Evolutionary conservation across 2,113 vertebrate genomes (phyloP), one percentile per base, ranked within the genome.

Genomic region (Sander vitreus): DNA sequence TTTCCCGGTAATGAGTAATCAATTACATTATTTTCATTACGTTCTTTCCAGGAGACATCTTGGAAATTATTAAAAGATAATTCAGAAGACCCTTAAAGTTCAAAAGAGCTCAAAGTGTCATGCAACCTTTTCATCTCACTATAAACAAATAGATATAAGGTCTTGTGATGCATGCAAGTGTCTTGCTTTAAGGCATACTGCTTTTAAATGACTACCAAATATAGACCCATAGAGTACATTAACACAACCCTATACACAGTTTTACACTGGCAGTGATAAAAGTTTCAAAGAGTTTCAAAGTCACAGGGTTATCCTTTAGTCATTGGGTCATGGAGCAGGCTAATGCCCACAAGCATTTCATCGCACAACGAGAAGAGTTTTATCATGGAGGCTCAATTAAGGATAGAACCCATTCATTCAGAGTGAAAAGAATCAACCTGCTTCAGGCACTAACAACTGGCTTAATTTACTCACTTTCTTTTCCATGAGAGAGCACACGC

Each of bases 331-430:
- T n/a, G 70, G 72, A 81, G 70, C 73, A 83, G 59, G 55, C 81
- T 67, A 75, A 91, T 90, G 88, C 86, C 89, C 83, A 78, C 39
- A 30, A 87, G 87, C 78, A 62, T 81, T 70, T 76, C 65, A 45
- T 47, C 43, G 13, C 51, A 83, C 80, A 78, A 69, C 15, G n/a
- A 81, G 78, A 54, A 15, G 3, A 77, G 62, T 62, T 80, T 89
- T 91, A 90, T 89, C 88, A 89, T 27, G 60, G 84, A 86, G 70
- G 80, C 80, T 89, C 81, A 91, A 93, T 91, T 92, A 90, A 74
- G 54, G 77, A 48, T 59, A 70, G 76, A 11, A 80, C 73, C 57
- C 39, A 83, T 77, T 90, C 85, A 76, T 76, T 90, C 74, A 78
- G 76, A 77, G 57, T 80, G 63, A 74, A 76, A 57, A 81, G 54